Evolutionary conservation across 2,888 invertebrate species (phyloP), one percentile per base, ranked within the genome.

Genomic region (Dromius quadrimaculatus): DNA sequence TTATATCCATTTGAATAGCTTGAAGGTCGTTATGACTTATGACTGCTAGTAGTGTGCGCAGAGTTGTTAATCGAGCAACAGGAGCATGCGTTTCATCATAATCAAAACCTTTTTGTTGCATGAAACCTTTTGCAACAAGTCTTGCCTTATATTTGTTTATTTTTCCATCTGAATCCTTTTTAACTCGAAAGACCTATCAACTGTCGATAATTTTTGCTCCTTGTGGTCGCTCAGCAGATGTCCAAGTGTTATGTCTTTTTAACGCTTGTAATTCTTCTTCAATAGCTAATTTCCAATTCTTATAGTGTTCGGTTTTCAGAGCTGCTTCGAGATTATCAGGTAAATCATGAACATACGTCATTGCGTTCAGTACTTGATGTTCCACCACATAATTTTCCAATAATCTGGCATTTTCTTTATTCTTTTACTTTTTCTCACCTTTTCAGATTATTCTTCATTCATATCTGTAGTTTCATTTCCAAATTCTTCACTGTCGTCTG

Each of bases 1-100:
- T 75, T 2, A 77, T 76, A 64, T 78, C 77, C 72, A 76, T 59
- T 59, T 77, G 77, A 34, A 64, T 20, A 1, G 73, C 57, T 4
- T 41, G 11, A 3, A 76, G 41, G 47, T 73, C 36, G 47, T 68
- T 59, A 19, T 76, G 62, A 8, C 72, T 62, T 41, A 71, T 59
- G 5, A 77, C 20, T 11, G 71, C 54, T 22, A 74, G 22, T 9
- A 77, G 71, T 59, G 76, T 63, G 3, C 8, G 3, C 8, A 28
- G 8, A 28, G 28, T 28, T 28, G 3, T 3, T 8, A 28, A 5
- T 28, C 8, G 3, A 5, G 28, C 28, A 28, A 28, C 28, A 6
- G 28, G 28, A 28, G 28, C 3, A 28, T 28, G 8, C 8, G 8
- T 28, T 3, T 28, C 8, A 28, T 28, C 28, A 28, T n/a, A n/a